Evolutionary conservation across 1,140 invertebrate species (phyloP), one percentile per base, ranked within the genome.

Genomic region (Aphis gossypii): DNA sequence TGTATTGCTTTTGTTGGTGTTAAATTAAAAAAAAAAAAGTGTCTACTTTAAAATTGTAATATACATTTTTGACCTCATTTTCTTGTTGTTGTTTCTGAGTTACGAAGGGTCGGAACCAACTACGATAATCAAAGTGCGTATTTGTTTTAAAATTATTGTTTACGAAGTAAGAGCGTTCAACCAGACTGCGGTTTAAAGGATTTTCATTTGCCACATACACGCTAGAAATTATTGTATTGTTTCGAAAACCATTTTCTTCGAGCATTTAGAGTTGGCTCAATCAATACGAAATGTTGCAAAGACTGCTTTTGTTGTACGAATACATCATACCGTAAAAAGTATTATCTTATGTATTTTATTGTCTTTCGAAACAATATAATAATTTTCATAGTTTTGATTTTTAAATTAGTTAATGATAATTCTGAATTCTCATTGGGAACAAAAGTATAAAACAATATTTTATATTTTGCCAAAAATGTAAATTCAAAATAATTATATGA

Each of bases 111-210:
- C 21, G 87, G 35, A 38, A 89, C 48, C 35, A 23, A 88, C 46
- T 88, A 51, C 23, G 48, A 88, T 88, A 88, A 90, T 90, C 89
- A 90, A 90, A 68, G 89, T 44, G 56, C 38, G 89, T 68, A 44
- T 90, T 68, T 90, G 89, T 90, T 90, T 90, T 68, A 90, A 90
- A 90, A 90, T 90, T 90, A 90, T 90, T 90, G 88, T 90, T 60
- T 30, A 60, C 89, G 38, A 44, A 90, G 38, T 68, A 68, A 44
- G 38, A 68, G 38, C 54, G 38, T 90, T 90, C 89, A 30, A n/a
- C 89, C 89, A 38, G 54, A 68, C 30, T 30, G 56, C 25, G 89
- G 54, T 44, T 60, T 90, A 90, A 90, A 25, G 54, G 89, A 90
- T 90, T 90, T 90, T 90, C 89, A 44, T 90, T 90, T 68, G 89